Evolutionary conservation across 2,888 invertebrate species (phyloP).

Genomic region (Branchipolynoe longqiensis): DNA sequence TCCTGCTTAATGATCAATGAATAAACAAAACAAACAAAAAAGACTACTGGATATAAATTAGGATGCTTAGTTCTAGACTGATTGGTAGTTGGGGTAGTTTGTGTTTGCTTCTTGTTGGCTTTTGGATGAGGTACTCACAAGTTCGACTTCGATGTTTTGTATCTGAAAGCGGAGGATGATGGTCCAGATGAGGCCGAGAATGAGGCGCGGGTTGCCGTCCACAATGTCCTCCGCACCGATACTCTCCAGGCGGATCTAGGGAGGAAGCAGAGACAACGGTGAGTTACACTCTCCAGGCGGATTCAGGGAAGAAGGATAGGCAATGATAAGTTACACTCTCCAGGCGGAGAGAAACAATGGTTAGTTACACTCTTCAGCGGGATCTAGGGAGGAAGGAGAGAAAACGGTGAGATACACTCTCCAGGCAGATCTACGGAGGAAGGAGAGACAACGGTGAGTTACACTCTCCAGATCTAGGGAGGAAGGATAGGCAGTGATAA

Average conservation of each 20-base stretch:
- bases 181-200: constrained; percentile 99
- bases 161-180: constrained; percentile 99
- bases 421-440: neutral
- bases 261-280: neutral
- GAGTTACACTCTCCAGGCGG: neutral
- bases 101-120: too few species aligned
- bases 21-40: too few species aligned
- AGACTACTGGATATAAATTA: too few species aligned
- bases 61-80: too few species aligned
- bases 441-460: neutral
- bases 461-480: neutral
- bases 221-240: constrained; percentile 99
- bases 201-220: constrained; percentile 97
- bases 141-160: constrained; percentile 81
- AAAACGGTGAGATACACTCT: neutral
- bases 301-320: neutral
- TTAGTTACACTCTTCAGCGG: neutral
- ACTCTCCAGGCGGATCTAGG: constrained; percentile 95
- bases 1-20: too few species aligned
- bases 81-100: too few species aligned
- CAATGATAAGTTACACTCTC: neutral
- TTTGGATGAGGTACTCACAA: constrained; percentile 56
- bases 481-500: neutral
- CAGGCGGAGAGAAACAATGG: neutral
- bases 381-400: neutral